These are phyloP conservation scores for Idaea straminata DNA, from an alignment of 2,888 invertebrate genomes.

Conservation along the genomic window DNA sequence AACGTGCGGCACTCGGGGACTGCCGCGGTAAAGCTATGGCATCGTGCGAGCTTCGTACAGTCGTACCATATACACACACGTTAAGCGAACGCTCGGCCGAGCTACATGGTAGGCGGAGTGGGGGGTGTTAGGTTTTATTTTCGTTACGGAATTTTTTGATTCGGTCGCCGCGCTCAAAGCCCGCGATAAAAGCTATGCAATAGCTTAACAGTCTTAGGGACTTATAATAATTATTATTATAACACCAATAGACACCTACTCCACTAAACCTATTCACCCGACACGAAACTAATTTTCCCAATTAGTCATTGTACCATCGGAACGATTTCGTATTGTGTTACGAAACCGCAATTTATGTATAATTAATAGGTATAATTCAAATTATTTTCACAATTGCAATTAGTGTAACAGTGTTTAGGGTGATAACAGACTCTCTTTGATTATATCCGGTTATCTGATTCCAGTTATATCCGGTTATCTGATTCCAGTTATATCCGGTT, in stretches of 20 bases:
- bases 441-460: not conserved
- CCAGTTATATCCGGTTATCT: not conserved
- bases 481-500: not conserved
- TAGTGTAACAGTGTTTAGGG: conserved; percentile 12
- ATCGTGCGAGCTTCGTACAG: no score
- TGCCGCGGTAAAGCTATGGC: no score
- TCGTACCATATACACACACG: no score
- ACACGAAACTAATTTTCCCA: not conserved
- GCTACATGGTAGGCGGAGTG: no score
- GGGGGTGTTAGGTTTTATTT: no score
- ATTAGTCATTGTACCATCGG: not conserved
- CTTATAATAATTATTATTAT: not conserved
- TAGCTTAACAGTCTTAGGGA: no score
- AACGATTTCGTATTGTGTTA: not conserved
- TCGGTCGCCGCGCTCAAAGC: no score
- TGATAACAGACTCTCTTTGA: not conserved
- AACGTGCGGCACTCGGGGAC: no score
- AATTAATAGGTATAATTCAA: conserved; percentile 22
- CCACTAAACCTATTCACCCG: not conserved
- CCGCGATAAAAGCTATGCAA: no score
- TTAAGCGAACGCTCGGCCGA: no score
- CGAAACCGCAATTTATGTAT: conserved; percentile 13
- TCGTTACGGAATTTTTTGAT: no score
- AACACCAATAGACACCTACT: not conserved
- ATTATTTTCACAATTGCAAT: conserved; percentile 22